These are phyloP conservation scores for Emydocephalus ijimae DNA, from an alignment of 2,113 vertebrate genomes.

Conservation along the genomic window DNA sequence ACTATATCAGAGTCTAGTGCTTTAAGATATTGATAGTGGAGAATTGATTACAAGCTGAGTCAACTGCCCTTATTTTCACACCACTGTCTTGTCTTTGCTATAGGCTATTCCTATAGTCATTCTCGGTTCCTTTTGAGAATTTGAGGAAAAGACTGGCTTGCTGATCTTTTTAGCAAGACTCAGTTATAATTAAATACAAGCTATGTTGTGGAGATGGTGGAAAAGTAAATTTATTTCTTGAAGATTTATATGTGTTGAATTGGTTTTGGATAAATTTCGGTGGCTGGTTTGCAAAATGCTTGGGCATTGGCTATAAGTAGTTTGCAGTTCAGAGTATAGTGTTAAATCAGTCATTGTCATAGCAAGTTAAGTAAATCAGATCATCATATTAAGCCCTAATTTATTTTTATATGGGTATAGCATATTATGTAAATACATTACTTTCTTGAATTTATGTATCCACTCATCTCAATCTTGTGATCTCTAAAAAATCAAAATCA, in stretches of 20 bases:
- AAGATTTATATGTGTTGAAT: neutral
- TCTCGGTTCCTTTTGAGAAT: neutral
- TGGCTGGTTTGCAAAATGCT: neutral
- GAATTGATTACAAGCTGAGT: neutral
- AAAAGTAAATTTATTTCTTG: neutral
- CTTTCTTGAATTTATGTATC: neutral
- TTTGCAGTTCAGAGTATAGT: neutral
- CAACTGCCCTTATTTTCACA: neutral
- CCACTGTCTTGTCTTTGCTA: neutral
- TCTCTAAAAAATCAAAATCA: neutral
- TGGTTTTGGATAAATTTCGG: neutral
- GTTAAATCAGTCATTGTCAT: neutral
- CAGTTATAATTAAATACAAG: too few relatives aligned
- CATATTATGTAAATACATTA: neutral
- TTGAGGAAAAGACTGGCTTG: neutral
- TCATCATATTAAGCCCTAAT: neutral
- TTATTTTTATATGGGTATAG: neutral
- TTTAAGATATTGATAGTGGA: neutral
- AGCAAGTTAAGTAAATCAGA: neutral
- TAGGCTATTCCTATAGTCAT: neutral
- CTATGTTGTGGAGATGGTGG: neutral
- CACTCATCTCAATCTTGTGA: neutral
- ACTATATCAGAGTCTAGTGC: neutral
- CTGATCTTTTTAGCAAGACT: neutral
- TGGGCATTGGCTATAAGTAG: neutral